phyloP scores from a whole-genome alignment of 2,113 vertebrate genomes.

The Malurus melanocephalus region DNA sequence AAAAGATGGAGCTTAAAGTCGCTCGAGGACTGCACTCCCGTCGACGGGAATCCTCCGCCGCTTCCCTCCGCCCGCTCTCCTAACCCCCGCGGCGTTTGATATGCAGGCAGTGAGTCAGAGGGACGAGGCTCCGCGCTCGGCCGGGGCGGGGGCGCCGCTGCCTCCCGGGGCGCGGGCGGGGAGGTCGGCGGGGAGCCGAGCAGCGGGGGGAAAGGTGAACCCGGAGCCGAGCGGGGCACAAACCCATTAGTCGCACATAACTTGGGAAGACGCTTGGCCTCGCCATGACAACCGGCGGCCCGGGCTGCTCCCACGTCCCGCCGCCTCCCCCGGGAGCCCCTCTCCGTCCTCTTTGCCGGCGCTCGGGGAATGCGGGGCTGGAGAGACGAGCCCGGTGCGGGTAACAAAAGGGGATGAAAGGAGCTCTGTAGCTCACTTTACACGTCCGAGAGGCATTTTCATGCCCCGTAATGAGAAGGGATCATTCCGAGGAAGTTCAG shows the following conservation, averaged over 20 bases:
- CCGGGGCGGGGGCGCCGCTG: background rate
- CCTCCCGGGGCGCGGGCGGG: background rate
- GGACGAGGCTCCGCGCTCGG: background rate
- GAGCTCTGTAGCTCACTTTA: slow-evolving; percentile 17
- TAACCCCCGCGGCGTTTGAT: background rate
- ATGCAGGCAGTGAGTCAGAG: background rate
- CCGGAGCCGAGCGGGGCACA: slow-evolving; percentile 12
- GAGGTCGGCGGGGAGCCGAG: slow-evolving; percentile 9
- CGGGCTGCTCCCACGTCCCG: slow-evolving; percentile 24
- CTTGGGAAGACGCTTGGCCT: slow-evolving; percentile 19
- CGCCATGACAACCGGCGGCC: slow-evolving; percentile 46
- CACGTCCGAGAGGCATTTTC: slow-evolving; percentile 34
- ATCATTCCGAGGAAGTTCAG: slow-evolving; percentile 44
- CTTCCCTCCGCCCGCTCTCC: background rate
- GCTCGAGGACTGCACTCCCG: slow-evolving; percentile 31
- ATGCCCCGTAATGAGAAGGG: slow-evolving; percentile 10
- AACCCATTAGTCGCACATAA: slow-evolving; percentile 37
- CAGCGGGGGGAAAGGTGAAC: slow-evolving; percentile 27
- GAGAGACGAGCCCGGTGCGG: background rate
- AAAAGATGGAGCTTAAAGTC: slow-evolving; percentile 46
- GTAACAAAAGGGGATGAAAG: slow-evolving; percentile 39
- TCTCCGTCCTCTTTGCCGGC: background rate
- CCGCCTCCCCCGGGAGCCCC: background rate
- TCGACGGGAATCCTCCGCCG: background rate
- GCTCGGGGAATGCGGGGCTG: background rate